Conservation (phyloP, 2,888 invertebrate species). For the Pherbina coryleti region DNA sequence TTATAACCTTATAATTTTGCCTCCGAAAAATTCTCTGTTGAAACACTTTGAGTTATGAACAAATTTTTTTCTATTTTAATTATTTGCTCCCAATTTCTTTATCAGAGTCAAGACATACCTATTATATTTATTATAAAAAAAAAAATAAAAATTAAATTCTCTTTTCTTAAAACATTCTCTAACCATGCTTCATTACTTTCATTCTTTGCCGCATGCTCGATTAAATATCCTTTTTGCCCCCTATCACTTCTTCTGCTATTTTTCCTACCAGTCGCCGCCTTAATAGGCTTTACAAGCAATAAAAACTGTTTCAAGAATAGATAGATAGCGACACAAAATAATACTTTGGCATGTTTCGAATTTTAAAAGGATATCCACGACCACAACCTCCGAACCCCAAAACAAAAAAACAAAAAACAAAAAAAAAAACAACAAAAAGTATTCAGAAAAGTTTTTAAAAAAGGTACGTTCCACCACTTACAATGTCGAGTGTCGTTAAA, state of each 20-base stretch:
- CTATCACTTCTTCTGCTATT: too few species aligned
- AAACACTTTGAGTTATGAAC: too few species aligned
- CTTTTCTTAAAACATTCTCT: too few species aligned
- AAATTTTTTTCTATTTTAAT: too few species aligned
- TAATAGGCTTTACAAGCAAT: not conserved
- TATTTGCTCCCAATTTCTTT: too few species aligned
- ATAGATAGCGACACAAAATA: not conserved
- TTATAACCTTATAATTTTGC: too few species aligned
- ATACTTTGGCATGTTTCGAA: not conserved
- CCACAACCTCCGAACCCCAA: not conserved
- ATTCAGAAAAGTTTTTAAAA: not conserved
- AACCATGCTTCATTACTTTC: too few species aligned
- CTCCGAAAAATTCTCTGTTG: too few species aligned
- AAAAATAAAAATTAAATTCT: not conserved
- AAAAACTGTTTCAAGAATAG: not conserved
- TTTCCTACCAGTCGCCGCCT: too few species aligned
- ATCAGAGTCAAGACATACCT: too few species aligned
- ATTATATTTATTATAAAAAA: not conserved
- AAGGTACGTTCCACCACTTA: not conserved
- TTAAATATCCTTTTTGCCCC: not conserved
- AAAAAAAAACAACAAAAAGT: not conserved
- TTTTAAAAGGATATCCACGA: not conserved
- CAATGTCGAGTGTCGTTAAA: constrained; percentile 15
- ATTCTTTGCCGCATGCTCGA: not conserved
- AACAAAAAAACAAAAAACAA: not conserved